These are phyloP conservation scores for Tachina fera DNA, from an alignment of 2,888 invertebrate species.

Conservation along the genomic window DNA sequence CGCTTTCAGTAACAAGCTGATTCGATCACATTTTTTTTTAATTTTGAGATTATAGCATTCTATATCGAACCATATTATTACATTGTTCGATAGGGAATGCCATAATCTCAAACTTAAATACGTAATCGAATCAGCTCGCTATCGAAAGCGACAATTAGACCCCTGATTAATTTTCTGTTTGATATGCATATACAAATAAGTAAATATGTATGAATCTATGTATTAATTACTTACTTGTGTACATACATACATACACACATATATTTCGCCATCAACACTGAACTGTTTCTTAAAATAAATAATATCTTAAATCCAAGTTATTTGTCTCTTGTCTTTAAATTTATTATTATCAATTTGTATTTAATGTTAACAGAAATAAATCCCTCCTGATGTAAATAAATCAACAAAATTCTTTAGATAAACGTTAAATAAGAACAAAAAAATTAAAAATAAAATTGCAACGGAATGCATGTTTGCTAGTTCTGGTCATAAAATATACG, in stretches of 20 bases:
- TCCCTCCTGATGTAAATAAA: slow-evolving; percentile 51
- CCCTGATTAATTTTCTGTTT: not conserved
- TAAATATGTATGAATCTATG: not conserved
- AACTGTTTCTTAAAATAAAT: slow-evolving; percentile 27
- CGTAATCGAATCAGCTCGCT: no score
- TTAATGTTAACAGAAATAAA: slow-evolving; percentile 50
- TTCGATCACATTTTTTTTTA: no score
- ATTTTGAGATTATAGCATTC: no score
- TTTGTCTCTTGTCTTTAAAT: slow-evolving; percentile 28
- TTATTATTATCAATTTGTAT: slow-evolving; percentile 53
- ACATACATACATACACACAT: not conserved
- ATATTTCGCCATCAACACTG: slow-evolving; percentile 3
- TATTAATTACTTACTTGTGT: not conserved
- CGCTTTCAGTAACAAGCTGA: no score
- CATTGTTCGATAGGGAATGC: no score
- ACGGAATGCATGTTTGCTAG: slow-evolving; percentile 1
- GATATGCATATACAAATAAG: not conserved
- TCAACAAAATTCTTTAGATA: slow-evolving; percentile 66
- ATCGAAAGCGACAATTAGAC: no score
- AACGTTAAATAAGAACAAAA: slow-evolving; percentile 27
- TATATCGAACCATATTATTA: no score
- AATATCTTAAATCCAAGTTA: slow-evolving; percentile 30
- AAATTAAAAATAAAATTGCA: slow-evolving; percentile 17
- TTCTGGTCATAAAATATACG: slow-evolving; percentile 63
- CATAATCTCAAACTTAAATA: no score